phyloP scores from a whole-genome alignment of 2,888 invertebrate genomes.

The Cheilosia soror region DNA sequence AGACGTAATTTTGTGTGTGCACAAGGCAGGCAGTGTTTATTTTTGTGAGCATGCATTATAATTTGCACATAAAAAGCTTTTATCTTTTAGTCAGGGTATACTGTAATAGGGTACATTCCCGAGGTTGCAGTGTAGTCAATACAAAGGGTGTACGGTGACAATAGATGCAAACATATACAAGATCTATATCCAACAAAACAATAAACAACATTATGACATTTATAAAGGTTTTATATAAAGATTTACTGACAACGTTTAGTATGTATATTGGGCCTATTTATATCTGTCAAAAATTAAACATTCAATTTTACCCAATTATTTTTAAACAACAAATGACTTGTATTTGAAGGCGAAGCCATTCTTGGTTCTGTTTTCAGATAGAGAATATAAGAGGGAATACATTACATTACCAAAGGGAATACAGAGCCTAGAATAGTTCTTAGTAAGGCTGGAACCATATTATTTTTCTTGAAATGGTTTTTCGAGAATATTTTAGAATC shows the following conservation, averaged over 20 bases:
- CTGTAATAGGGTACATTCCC: constrained; percentile 18
- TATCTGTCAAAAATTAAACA: too few species aligned
- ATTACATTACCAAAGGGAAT: too few species aligned
- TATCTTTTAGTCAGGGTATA: constrained; percentile 18
- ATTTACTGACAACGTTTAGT: neutral
- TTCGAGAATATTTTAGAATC: too few species aligned
- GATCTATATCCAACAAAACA: constrained; percentile 8
- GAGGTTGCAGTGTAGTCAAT: constrained; percentile 31
- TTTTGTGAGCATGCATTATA: constrained; percentile 43
- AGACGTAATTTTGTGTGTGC: constrained; percentile 14
- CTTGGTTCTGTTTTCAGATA: too few species aligned
- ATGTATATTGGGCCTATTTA: neutral
- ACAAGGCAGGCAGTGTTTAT: constrained; percentile 47
- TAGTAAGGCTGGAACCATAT: too few species aligned
- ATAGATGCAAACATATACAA: constrained; percentile 21
- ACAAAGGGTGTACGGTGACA: constrained; percentile 5
- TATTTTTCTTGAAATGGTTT: too few species aligned
- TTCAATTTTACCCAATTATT: too few species aligned
- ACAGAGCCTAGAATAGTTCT: too few species aligned
- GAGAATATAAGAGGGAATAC: too few species aligned
- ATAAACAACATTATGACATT: constrained; percentile 1
- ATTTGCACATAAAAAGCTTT: constrained; percentile 57
- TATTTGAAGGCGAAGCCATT: too few species aligned
- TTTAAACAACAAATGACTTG: too few species aligned
- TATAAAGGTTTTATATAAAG: neutral